A percentile compares a stretch with the other conserved stretches of the same genome.
phyloP scores from a whole-genome alignment of 2,797 vertebrate genomes.

The Cyclopterus lumpus region DNA sequence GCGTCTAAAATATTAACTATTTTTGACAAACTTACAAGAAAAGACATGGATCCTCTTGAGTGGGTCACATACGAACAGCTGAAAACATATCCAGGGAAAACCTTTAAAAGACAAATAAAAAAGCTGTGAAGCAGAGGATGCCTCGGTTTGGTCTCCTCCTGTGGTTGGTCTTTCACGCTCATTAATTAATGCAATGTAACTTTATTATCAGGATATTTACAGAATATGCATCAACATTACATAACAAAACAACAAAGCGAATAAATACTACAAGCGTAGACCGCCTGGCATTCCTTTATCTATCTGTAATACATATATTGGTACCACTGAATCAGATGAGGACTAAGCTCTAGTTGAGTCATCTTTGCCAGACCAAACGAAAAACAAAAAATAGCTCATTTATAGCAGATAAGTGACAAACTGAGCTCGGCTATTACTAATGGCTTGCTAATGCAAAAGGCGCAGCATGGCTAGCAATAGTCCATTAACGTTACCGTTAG shows the following conservation, averaged over 20 bases:
- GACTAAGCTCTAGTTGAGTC: background rate
- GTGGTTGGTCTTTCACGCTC: background rate
- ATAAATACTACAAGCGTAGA: background rate
- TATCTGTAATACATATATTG: background rate
- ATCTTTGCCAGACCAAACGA: background rate
- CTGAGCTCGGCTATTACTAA: slow-evolving; percentile 15
- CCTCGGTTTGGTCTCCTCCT: background rate
- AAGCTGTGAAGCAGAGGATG: background rate
- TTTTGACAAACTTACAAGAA: slow-evolving; percentile 82
- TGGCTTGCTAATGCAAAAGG: slow-evolving; percentile 20
- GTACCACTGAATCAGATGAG: background rate
- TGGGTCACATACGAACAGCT: slow-evolving; percentile 60
- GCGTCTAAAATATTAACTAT: background rate
- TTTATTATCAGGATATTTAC: background rate
- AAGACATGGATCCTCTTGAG: slow-evolving; percentile 85
- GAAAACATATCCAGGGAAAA: slow-evolving; percentile 59
- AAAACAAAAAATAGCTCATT: background rate
- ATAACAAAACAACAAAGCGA: background rate
- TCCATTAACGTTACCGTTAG: slow-evolving; percentile 43
- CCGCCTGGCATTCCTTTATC: background rate
- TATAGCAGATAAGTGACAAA: background rate
- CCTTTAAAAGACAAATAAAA: slow-evolving; percentile 53
- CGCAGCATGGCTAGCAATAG: slow-evolving; percentile 33
- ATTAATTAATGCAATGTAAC: background rate
- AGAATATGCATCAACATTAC: background rate